Evolutionary conservation across 2,113 vertebrate species (phyloP), one percentile per base, ranked within the genome.

Genomic region (Uropsilus gracilis): DNA sequence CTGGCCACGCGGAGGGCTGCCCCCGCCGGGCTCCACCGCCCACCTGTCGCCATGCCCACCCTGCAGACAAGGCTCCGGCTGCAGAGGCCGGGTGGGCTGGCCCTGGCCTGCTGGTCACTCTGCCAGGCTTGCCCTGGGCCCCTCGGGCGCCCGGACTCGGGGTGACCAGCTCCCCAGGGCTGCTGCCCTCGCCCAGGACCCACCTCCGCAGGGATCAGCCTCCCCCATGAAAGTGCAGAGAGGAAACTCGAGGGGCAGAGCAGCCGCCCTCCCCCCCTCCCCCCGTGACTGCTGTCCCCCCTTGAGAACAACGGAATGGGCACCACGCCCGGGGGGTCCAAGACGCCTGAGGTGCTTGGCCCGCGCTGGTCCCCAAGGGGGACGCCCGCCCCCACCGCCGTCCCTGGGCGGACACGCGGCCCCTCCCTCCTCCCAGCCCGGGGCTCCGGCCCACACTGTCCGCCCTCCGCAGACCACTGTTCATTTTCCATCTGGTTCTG

Each of bases 401-500:
- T 59, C 46, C 75, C 53, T 13, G 16, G 85, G 46, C 32, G 42
- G 12, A 3, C 69, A 50, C 32, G 3, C n/a, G 39, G 8, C 3
- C 32, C 64, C 16, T 55, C 32, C 28, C 22, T 18, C 37, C 63
- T 48, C 59, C 50, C 80, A 42, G 50, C 22, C 44, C 4, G 1
- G 37, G 16, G 61, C 50, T 72, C 75, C 69, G 6, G 24, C 50
- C 82, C 48, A 24, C 11, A 8, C 46, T 2, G 32, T 28, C 84
- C 39, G 46, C 59, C 39, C 83, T 34, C 72, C 64, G 5, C 76
- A 39, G 82, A 61, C 64, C 73, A 24, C 83, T 22, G 1, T 50
- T 68, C 39, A 46, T 42, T 55, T 68, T 28, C 69, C 86, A 63
- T 91, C 78, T 66, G 69, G 81, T 69, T 94, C 59, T 89, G 92